Base-by-base conservation (phyloP, 2,888 invertebrate genomes). In the Phalera bucephala region DNA sequence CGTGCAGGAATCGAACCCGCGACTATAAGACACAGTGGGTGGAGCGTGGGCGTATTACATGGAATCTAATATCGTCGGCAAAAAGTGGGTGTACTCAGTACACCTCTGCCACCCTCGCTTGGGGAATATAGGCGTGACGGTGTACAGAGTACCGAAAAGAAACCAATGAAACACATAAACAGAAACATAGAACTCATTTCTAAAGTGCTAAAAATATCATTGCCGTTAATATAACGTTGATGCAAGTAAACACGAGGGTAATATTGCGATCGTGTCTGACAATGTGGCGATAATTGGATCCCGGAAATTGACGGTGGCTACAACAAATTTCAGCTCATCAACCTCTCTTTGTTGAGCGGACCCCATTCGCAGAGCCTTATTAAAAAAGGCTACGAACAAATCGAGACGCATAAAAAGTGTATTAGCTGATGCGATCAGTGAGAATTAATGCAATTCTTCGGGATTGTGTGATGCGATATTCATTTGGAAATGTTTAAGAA, bases 241-340 rank as follows among this genome's bases (percentile, higher is more conserved):
- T 19, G 23, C 31, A 34, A 40, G 45, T 37, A 45, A 51, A 52
- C 45, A 38, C 50, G 45, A 43, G 38, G 38, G 32, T 48, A 48
- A 51, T 55, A 52, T 55, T 48, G 56, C 40, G 42, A 51, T 60
- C 51, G 44, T 43, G 42, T 37, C 47, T 41, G 54, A 63, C 63
- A 69, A 63, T 67, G 50, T 57, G 54, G 47, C 51, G 49, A 62
- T 72, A 70, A 72, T 71, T 69, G 67, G 62, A 63, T 60, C 42
- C 45, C 53, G 60, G 49, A 59, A 65, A 67, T 64, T 58, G 63
- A 63, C 50, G 59, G 50, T 49, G 45, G 45, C 37, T 51, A 52
- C 52, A 45, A 52, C 58, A 58, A 69, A 66, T 48, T 58, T 40
- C 52, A 51, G 53, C 55, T 69, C 66, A 65, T 67, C 58, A 63